Evolutionary conservation across 2,888 invertebrate species (phyloP).

Genomic region (Pyrocoelia pectoralis): DNA sequence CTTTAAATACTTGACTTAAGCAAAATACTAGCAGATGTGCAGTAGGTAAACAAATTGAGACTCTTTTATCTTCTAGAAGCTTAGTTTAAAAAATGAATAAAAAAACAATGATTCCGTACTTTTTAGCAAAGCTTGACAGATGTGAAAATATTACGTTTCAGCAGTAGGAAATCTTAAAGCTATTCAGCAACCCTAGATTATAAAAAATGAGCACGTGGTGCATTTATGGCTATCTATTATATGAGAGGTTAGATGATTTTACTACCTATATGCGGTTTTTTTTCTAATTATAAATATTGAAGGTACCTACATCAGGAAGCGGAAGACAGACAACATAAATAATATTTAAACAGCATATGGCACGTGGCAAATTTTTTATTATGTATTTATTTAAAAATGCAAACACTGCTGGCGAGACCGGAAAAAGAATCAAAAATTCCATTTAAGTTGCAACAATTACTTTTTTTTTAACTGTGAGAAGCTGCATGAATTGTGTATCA

Average conservation of each 20-base stretch:
- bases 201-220: constrained; percentile 33
- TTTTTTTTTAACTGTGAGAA: constrained; percentile 7
- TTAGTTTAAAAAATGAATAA: neutral
- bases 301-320: constrained; percentile 27
- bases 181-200: constrained; percentile 29
- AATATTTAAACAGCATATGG: constrained; percentile 33
- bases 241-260: constrained; percentile 13
- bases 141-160: constrained; percentile 37
- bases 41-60: neutral
- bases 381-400: constrained; percentile 30
- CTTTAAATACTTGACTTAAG: neutral
- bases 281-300: constrained; percentile 21
- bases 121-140: constrained; percentile 19
- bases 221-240: constrained; percentile 19
- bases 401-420: constrained; percentile 28
- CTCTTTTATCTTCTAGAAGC: neutral
- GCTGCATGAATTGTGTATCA: neutral
- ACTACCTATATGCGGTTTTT: constrained; percentile 10
- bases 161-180: constrained; percentile 32
- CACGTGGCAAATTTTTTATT: constrained; percentile 35
- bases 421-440: constrained; percentile 23
- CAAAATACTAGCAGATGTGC: neutral
- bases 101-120: neutral
- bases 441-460: constrained; percentile 4
- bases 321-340: constrained; percentile 33